Base-by-base conservation (phyloP, 1,140 invertebrate genomes). In the Trachymyrmex cornetzi region DNA sequence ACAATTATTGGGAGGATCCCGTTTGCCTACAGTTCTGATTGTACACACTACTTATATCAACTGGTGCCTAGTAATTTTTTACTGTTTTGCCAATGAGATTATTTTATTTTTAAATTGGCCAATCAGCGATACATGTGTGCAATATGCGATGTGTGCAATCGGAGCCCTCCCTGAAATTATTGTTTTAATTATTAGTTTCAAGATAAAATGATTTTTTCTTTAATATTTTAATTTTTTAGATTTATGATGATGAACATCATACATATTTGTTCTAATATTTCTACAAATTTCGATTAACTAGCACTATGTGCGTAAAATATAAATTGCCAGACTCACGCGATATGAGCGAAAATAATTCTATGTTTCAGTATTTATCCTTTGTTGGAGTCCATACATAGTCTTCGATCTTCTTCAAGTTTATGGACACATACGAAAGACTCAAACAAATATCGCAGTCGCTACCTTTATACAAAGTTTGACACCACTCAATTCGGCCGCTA, bases 371-470 rank as follows among this genome's bases (percentile, higher is more conserved):
- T 99, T 99, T 95, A 97, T 99, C 74, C 93, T 99, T 3, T 99
- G 99, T 95, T 99, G 98, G 98, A 99, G 98, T 89, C 99, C 99
- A 0, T 99, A 98, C 94, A 98, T 99, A 93, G 96, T 99, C 53
- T 99, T 99, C 94, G 98, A 99, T 94, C 95, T 99, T 27, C 96
- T 99, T 1, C 98, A 99, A 96, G 98, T 99, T 44, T 99, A 97
- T 94, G 98, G 97, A 19, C 97, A 97, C 93, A 97, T 99, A 86
- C 98, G 98, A 0, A 95, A 96, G 75, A 98, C 97, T 0, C 97
- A 98, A 92, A 97, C 97, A 1, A 98, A 97, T 90, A 96, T 97
- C 4, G 98, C 98, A 2, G 96, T 99, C 2, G 97, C 98, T 3
- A 98, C 98, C 3, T 98, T 99, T 92, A 98, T 99, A 86, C 98